Percentiles rank a stretch among this genome's conserved stretches.
phyloP scores from a whole-genome alignment of 2,797 vertebrate species.

The Fistularia tabacaria region DNA sequence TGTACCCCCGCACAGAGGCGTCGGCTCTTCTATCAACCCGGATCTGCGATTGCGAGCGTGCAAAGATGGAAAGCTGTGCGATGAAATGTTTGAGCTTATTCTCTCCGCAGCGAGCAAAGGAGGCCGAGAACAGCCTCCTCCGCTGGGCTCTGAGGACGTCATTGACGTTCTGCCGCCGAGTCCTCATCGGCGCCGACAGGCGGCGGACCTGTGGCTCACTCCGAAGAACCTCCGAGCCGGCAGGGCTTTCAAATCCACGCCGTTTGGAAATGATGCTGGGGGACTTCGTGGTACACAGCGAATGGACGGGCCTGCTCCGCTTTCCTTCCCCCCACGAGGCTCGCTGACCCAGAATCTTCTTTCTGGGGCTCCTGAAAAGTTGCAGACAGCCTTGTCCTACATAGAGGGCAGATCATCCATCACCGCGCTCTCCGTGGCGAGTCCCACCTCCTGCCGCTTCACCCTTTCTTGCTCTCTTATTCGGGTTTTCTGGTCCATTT shows the following conservation, averaged over 20 bases:
- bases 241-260: slow-evolving; percentile 22
- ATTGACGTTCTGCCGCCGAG: slow-evolving; percentile 29
- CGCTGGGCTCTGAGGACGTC: not conserved
- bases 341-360: slow-evolving; percentile 79
- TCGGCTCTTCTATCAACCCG: too few relatives aligned
- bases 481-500: not conserved
- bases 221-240: slow-evolving; percentile 18
- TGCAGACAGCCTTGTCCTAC: slow-evolving; percentile 75
- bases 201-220: not conserved
- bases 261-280: slow-evolving; percentile 12
- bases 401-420: slow-evolving; percentile 70
- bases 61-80: too few relatives aligned
- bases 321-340: slow-evolving; percentile 65
- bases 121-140: too few relatives aligned
- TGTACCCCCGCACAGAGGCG: too few relatives aligned
- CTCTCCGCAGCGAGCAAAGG: too few relatives aligned
- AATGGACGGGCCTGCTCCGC: slow-evolving; percentile 66
- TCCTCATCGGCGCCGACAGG: slow-evolving; percentile 5
- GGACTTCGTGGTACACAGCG: slow-evolving; percentile 41
- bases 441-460: slow-evolving; percentile 37
- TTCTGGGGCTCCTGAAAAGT: slow-evolving; percentile 75
- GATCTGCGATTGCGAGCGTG: too few relatives aligned
- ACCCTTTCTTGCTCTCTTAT: slow-evolving; percentile 3
- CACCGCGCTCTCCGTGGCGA: slow-evolving; percentile 45
- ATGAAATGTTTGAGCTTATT: too few relatives aligned